Conservation (phyloP, 2,888 invertebrate genomes). For the Balanococcus diminutus region DNA sequence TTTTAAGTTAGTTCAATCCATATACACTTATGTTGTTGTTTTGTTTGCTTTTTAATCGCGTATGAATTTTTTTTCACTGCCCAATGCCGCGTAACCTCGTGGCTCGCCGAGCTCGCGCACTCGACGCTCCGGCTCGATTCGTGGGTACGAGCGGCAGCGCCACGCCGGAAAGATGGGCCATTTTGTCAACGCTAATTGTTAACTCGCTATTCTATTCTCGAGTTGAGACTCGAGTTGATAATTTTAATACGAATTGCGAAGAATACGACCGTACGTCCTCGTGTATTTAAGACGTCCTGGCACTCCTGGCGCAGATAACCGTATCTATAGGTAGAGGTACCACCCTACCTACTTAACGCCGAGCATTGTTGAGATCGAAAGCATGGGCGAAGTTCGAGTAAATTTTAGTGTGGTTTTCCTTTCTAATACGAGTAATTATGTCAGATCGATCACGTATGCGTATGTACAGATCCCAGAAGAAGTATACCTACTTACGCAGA, state of each 20-base stretch:
- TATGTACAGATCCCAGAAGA: not conserved
- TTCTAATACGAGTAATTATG: not conserved
- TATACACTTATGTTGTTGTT: constrained; percentile 7
- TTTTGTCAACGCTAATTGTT: not conserved
- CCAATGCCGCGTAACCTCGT: not conserved
- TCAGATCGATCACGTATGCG: not conserved
- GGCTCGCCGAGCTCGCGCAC: not conserved
- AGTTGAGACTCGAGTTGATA: not conserved
- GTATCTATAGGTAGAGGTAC: not conserved
- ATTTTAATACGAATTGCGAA: not conserved
- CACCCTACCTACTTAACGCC: not conserved
- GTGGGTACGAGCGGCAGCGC: not conserved
- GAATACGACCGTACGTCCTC: not conserved
- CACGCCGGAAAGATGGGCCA: not conserved
- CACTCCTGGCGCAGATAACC: not conserved
- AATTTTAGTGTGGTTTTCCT: not conserved
- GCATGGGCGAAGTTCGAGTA: not conserved
- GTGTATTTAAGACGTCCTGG: not conserved
- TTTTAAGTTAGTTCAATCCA: constrained; percentile 33
- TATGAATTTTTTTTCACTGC: not conserved
- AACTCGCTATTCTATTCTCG: not conserved
- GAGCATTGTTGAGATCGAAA: not conserved
- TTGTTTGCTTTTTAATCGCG: not conserved
- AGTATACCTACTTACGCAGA: no score
- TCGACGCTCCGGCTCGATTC: not conserved